These are phyloP conservation scores for Bagarius yarrelli DNA, from an alignment of 2,113 vertebrate species.

Conservation along the genomic window DNA sequence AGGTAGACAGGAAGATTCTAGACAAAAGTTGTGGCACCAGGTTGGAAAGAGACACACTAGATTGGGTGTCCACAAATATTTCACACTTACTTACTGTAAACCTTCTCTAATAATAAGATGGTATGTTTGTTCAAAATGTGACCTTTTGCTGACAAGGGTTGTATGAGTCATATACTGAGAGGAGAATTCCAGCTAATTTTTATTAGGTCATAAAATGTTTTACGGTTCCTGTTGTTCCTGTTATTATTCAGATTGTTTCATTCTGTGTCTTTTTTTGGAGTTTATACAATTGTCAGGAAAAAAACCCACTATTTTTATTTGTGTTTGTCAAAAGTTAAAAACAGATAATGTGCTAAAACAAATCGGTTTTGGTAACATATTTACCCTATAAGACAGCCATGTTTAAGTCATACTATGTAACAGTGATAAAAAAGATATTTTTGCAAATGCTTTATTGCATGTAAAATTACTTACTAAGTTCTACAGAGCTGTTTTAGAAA, in stretches of 20 bases:
- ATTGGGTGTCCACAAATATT: too few relatives aligned
- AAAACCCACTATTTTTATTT: neutral
- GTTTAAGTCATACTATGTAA: neutral
- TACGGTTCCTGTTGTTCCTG: slow-evolving; percentile 16
- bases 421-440: neutral
- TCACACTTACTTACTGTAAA: too few relatives aligned
- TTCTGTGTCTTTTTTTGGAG: slow-evolving; percentile 4
- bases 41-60: too few relatives aligned
- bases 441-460: neutral
- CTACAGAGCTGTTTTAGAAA: slow-evolving; percentile 5
- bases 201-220: slow-evolving; percentile 8
- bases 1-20: too few relatives aligned
- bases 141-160: slow-evolving; percentile 1
- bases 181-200: neutral
- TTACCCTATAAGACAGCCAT: neutral
- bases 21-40: too few relatives aligned
- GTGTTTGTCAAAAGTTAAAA: neutral
- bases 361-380: neutral
- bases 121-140: neutral
- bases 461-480: neutral
- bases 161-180: neutral
- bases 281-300: neutral
- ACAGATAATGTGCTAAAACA: neutral
- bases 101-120: too few relatives aligned
- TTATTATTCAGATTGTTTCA: slow-evolving; percentile 18